Evolutionary conservation across 2,888 invertebrate species (phyloP).

Genomic region (Rotaria sp.): DNA sequence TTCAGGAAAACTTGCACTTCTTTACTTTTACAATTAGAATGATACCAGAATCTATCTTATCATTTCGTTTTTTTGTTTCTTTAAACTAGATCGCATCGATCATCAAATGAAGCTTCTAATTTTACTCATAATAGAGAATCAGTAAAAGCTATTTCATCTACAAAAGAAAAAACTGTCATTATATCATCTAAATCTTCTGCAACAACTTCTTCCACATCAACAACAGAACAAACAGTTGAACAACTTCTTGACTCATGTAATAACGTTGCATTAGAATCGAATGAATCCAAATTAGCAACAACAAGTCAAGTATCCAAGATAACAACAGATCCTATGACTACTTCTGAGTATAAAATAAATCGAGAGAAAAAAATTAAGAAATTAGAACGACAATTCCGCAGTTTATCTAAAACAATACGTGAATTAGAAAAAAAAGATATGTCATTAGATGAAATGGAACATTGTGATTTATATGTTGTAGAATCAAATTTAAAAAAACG

Average conservation of each 20-base stretch:
- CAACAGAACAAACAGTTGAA: background rate
- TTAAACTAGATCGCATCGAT: background rate
- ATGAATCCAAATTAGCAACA: background rate
- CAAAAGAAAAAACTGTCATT: background rate
- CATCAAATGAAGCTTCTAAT: background rate
- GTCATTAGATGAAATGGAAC: constrained; percentile 12
- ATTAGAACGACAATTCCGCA: background rate
- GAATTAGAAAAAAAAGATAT: background rate
- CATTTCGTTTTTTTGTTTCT: too few species aligned
- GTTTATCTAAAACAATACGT: background rate
- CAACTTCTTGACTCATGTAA: background rate
- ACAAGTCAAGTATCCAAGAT: background rate
- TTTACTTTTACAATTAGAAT: too few species aligned
- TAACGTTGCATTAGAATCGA: background rate
- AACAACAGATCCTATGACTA: background rate
- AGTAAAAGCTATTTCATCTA: too few species aligned
- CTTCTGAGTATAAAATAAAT: background rate
- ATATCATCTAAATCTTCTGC: background rate
- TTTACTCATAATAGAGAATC: background rate
- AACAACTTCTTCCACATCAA: background rate
- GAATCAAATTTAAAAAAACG: background rate
- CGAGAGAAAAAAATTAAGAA: background rate
- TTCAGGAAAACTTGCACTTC: too few species aligned
- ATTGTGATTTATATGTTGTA: background rate
- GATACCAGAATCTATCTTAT: too few species aligned